These are phyloP conservation scores for Camelus bactrianus DNA, from an alignment of 2,113 vertebrate genomes.

Conservation along the genomic window DNA sequence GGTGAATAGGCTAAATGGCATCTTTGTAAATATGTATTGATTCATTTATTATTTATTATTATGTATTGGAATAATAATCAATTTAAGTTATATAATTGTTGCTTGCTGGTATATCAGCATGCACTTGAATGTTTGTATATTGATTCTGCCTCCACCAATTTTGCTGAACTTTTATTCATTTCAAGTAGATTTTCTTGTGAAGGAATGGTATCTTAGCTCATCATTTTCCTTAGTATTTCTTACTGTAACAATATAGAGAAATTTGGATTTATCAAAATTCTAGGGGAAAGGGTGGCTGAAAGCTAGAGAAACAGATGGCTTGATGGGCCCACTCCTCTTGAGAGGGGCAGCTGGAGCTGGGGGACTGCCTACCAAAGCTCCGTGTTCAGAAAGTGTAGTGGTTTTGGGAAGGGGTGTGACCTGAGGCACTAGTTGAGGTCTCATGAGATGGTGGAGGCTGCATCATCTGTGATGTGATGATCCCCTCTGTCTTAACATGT, in stretches of 20 bases:
- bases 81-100: background rate
- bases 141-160: background rate
- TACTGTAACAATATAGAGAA: background rate
- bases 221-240: background rate
- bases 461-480: background rate
- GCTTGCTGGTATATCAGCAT: background rate
- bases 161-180: slow-evolving; percentile 9
- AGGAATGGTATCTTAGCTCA: background rate
- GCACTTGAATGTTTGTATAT: background rate
- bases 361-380: background rate
- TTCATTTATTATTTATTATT: background rate
- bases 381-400: background rate
- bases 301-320: background rate
- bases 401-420: background rate
- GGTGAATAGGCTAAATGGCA: background rate
- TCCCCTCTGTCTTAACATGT: background rate
- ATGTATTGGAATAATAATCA: background rate
- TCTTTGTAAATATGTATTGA: background rate
- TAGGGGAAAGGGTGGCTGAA: background rate
- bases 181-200: background rate
- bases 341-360: background rate
- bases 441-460: background rate
- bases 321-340: background rate
- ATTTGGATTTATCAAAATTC: slow-evolving; percentile 25
- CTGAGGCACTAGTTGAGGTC: background rate